Conservation (phyloP, 2,797 vertebrate genomes). For the Brachyrhaphis roseni region DNA sequence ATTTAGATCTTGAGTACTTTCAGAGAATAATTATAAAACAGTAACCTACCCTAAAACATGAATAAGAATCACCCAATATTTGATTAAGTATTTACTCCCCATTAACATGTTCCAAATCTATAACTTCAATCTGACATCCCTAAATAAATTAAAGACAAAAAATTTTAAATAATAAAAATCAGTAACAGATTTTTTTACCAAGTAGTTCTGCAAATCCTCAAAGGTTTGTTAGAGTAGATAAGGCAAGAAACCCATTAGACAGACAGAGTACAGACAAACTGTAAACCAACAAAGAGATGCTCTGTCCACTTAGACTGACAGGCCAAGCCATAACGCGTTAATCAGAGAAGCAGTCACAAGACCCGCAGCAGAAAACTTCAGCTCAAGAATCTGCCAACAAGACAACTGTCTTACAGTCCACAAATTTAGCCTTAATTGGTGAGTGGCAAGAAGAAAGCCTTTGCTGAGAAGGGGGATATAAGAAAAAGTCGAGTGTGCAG, state of each 20-base stretch:
- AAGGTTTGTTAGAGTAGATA: neutral
- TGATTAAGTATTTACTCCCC: neutral
- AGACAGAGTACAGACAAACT: neutral
- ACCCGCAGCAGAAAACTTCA: neutral
- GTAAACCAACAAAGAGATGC: neutral
- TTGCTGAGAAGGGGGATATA: neutral
- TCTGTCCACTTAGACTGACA: neutral
- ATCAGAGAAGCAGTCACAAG: neutral
- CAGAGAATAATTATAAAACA: neutral
- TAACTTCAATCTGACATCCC: neutral
- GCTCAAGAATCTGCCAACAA: neutral
- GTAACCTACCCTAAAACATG: neutral
- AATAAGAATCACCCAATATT: neutral
- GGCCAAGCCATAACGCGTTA: neutral
- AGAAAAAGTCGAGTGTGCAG: neutral
- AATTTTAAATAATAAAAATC: too few relatives aligned
- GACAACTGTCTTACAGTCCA: neutral
- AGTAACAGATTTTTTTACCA: too few relatives aligned
- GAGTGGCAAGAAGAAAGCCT: neutral
- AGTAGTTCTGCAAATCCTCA: neutral
- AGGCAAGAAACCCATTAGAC: neutral
- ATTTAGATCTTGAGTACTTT: neutral
- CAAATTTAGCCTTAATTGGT: neutral
- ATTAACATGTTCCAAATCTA: neutral
- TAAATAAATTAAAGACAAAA: neutral